A percentile compares a stretch with the other conserved stretches of the same genome.
Evolutionary conservation across 2,797 vertebrate species (phyloP).

Genomic region (Sebastes steindachneri): DNA sequence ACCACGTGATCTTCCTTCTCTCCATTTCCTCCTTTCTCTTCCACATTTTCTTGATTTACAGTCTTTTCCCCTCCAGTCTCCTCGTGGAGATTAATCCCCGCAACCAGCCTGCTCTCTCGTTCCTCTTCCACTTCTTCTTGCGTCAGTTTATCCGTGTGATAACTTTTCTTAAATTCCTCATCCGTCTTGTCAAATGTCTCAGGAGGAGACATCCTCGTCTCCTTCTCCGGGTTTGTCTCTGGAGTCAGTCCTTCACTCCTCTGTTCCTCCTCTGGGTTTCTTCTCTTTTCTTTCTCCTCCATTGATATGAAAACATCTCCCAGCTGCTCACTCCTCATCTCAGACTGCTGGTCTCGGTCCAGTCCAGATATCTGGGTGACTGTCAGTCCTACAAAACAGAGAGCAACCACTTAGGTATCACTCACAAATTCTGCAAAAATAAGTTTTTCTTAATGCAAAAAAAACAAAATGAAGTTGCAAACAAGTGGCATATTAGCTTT

Average conservation of each 20-base stretch:
- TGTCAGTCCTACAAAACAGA: slow-evolving; percentile 46
- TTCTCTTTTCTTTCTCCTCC: slow-evolving; percentile 17
- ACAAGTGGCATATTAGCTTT: background rate
- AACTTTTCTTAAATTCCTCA: background rate
- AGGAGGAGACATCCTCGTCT: background rate
- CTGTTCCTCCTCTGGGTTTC: background rate
- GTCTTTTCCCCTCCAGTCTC: background rate
- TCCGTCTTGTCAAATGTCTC: background rate
- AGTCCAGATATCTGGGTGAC: background rate
- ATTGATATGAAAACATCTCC: background rate
- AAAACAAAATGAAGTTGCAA: background rate
- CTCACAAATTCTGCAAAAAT: background rate
- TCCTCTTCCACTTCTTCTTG: slow-evolving; percentile 34
- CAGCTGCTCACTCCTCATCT: slow-evolving; percentile 6
- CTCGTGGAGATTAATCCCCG: slow-evolving; percentile 26
- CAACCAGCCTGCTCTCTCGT: slow-evolving; percentile 44
- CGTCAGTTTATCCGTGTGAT: background rate
- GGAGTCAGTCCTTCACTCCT: slow-evolving; percentile 9
- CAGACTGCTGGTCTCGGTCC: slow-evolving; percentile 6
- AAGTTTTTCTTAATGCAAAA: background rate
- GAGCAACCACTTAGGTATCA: background rate
- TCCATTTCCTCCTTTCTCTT: slow-evolving; percentile 10
- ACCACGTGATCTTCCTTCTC: background rate
- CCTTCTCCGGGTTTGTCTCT: slow-evolving; percentile 8
- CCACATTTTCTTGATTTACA: background rate